Percentiles rank a stretch among this genome's conserved stretches.
Evolutionary conservation across 2,113 vertebrate species (phyloP).

Genomic region (Psilopogon haemacephalus): DNA sequence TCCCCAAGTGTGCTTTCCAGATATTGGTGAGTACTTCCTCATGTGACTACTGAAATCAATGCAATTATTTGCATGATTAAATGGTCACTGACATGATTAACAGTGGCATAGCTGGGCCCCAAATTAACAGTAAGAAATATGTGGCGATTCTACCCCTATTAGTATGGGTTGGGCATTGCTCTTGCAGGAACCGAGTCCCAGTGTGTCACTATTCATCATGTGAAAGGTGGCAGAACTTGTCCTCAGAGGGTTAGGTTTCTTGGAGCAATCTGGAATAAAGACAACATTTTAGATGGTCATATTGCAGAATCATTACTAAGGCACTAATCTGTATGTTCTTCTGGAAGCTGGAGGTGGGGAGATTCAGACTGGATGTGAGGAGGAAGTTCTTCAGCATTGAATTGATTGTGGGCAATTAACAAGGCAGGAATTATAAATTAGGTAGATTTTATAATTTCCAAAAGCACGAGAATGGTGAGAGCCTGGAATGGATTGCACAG

Average conservation of each 20-base stretch:
- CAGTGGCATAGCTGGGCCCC: constrained; percentile 42
- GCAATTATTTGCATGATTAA: constrained; percentile 66
- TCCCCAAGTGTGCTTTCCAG: constrained; percentile 38
- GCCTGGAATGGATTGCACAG: no score
- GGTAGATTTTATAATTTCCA: no score
- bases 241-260: neutral
- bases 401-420: no score
- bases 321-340: neutral
- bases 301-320: neutral
- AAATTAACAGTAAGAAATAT: constrained; percentile 51
- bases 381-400: no score
- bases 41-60: constrained; percentile 49
- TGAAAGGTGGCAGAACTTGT: neutral
- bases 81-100: constrained; percentile 60
- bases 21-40: constrained; percentile 55
- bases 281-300: neutral
- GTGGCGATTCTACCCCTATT: constrained; percentile 27
- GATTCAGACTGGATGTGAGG: no score
- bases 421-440: no score
- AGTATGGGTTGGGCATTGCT: constrained; percentile 15
- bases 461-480: no score
- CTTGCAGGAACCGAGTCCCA: neutral
- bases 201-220: neutral
- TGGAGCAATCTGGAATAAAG: neutral
- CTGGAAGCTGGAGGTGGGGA: no score